Percentiles rank a stretch among this genome's conserved stretches.
Evolutionary conservation across 2,888 invertebrate genomes (phyloP).

Genomic region (Uropetala carovei): DNA sequence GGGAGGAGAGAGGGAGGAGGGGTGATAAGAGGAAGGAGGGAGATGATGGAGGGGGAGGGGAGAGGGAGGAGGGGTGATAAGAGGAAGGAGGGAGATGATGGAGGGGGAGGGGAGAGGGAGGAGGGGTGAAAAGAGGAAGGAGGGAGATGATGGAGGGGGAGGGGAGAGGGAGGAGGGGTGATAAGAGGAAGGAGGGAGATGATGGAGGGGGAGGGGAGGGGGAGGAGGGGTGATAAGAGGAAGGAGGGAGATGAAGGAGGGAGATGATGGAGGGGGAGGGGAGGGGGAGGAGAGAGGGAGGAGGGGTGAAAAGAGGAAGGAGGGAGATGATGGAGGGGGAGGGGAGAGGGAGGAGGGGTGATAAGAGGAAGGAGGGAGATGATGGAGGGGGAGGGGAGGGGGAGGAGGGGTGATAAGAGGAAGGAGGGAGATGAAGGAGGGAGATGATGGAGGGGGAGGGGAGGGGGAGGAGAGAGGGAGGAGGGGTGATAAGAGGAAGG

Average conservation of each 20-base stretch:
- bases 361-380: neutral
- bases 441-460: neutral
- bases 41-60: too few species aligned
- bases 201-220: too few species aligned
- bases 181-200: too few species aligned
- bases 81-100: too few species aligned
- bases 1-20: too few species aligned
- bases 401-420: too few species aligned
- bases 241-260: neutral
- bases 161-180: neutral
- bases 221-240: neutral
- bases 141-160: too few species aligned
- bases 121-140: too few species aligned
- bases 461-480: neutral
- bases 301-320: neutral
- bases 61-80: neutral
- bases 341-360: neutral
- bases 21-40: neutral
- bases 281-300: neutral
- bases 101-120: too few species aligned
- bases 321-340: neutral
- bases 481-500: neutral
- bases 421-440: too few species aligned
- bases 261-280: neutral
- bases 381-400: too few species aligned